Evolutionary conservation across 2,888 invertebrate genomes (phyloP), one percentile per base, ranked within the genome.

Genomic region (Hemistola chrysoprasaria): DNA sequence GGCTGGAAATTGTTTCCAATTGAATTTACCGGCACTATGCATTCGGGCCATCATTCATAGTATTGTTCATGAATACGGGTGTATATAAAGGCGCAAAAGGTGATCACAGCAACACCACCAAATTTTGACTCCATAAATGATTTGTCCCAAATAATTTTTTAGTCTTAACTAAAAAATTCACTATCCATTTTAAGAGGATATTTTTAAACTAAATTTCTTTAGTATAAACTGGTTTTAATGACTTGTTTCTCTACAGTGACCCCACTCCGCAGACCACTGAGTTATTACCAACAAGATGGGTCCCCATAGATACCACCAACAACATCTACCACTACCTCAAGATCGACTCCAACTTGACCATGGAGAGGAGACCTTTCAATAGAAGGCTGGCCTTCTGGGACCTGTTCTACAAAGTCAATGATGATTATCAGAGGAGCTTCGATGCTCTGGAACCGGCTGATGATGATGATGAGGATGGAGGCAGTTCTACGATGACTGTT

Each of bases 331-430:
- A 50, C 21, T 75, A 60, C 28, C 31, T 77, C 21, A 53, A 56
- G 22, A 71, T 78, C 21, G 62, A 59, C 21, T 22, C 47, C 0
- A 49, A 63, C 0, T 23, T 78, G 1, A 40, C 36, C 8, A 36
- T 67, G 11, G 53, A 43, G 1, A 60, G 47, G 1, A 56, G 66
- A 29, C 71, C 71, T 5, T 59, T 59, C 5, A 53, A 65, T 9
- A 30, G 53, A 1, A 56, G 76, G 28, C 64, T 75, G 62, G 61
- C 74, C 0, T 77, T 71, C 41, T 72, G 71, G 68, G 61, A 77
- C 9, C 47, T 74, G 2, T 71, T 77, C 38, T 71, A 62, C 26
- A 51, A 54, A 30, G 27, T 59, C 2, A 66, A 68, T 9, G 40
- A 40, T 28, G 31, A 59, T 8, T 46, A 31, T 8, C 56, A 56